These are phyloP conservation scores for Netelia melanura DNA, from an alignment of 2,888 invertebrate species.

Conservation along the genomic window DNA sequence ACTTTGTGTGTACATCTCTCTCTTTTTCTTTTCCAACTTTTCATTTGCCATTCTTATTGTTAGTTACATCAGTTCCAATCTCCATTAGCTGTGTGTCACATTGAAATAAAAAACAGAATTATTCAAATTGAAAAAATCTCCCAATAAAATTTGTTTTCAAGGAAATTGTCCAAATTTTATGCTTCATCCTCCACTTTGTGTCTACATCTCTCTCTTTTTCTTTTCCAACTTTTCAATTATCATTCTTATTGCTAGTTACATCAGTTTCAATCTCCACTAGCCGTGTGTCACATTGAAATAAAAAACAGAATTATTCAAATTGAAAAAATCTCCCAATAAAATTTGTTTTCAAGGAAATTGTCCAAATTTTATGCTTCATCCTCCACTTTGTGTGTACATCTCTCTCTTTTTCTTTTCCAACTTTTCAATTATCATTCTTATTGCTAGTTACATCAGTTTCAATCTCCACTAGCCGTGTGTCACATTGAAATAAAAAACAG, in stretches of 20 bases:
- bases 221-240: not conserved
- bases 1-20: slow-evolving; percentile 10
- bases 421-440: not conserved
- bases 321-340: too few relatives aligned
- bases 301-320: too few relatives aligned
- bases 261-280: too few relatives aligned
- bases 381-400: slow-evolving; percentile 12
- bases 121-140: not conserved
- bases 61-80: not conserved
- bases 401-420: slow-evolving; percentile 11
- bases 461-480: too few relatives aligned
- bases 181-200: slow-evolving; percentile 5
- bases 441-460: not conserved
- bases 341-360: too few relatives aligned
- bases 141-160: not conserved
- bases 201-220: slow-evolving; percentile 16
- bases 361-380: too few relatives aligned
- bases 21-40: slow-evolving; percentile 10
- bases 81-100: too few relatives aligned
- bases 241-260: not conserved
- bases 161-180: not conserved
- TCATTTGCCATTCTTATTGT: not conserved
- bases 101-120: too few relatives aligned
- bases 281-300: too few relatives aligned
- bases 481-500: too few relatives aligned